Percentiles rank a stretch among this genome's conserved stretches.
Evolutionary conservation across 2,113 vertebrate species (phyloP).

Genomic region (Vanacampus margaritifer): DNA sequence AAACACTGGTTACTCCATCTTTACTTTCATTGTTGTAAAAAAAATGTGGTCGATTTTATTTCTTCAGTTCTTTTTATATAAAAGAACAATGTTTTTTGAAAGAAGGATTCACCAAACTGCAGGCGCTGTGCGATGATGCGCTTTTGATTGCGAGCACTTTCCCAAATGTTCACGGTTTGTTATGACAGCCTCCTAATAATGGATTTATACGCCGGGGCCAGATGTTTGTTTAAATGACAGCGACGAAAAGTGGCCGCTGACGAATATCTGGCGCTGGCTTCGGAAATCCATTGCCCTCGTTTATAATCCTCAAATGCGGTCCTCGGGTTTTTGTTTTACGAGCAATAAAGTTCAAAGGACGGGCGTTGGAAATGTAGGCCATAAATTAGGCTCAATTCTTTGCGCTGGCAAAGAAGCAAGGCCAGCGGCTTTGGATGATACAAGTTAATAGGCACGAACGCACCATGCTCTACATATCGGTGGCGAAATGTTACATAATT

Average conservation of each 20-base stretch:
- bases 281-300: conserved; percentile 30
- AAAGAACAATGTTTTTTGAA: not conserved
- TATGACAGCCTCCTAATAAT: conserved; percentile 47
- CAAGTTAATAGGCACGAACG: conserved; percentile 15
- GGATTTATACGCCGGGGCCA: conserved; percentile 31
- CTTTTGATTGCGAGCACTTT: conserved; percentile 37
- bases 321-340: conserved; percentile 7
- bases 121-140: conserved; percentile 11
- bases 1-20: not conserved
- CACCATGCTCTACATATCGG: conserved; percentile 8
- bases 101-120: conserved; percentile 18
- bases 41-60: not conserved
- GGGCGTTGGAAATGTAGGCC: not conserved
- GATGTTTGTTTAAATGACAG: conserved; percentile 53
- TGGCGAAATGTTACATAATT: conserved; percentile 44
- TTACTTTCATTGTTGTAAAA: not conserved
- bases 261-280: conserved; percentile 35
- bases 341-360: conserved; percentile 21
- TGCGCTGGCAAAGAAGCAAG: not conserved
- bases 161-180: conserved; percentile 53
- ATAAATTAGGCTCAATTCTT: conserved; percentile 26
- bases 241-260: conserved; percentile 35
- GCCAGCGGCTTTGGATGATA: conserved; percentile 25
- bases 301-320: not conserved
- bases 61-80: not conserved